Evolutionary conservation across 2,888 invertebrate genomes (phyloP).

Genomic region (Orthonevra nobilis): DNA sequence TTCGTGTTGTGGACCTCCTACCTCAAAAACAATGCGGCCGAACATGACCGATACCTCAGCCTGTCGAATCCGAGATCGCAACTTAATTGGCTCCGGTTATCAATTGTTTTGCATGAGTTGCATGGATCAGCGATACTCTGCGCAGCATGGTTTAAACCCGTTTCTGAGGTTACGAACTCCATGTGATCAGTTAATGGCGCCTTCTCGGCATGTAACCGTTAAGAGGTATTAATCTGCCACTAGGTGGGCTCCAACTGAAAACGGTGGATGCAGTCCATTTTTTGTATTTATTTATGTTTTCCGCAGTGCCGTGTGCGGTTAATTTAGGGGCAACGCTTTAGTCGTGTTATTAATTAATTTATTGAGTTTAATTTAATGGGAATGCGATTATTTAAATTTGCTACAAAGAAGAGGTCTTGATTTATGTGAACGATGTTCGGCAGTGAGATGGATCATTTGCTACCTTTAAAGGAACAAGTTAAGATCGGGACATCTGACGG

Average conservation of each 20-base stretch:
- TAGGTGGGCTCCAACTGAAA: not conserved
- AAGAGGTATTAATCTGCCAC: not conserved
- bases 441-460: not conserved
- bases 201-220: not conserved
- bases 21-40: too few species aligned
- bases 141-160: slow-evolving; percentile 4
- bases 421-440: not conserved
- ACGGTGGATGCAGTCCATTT: slow-evolving; percentile 4
- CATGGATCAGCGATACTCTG: not conserved
- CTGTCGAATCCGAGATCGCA: not conserved
- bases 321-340: not conserved
- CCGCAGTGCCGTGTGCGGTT: slow-evolving; percentile 26
- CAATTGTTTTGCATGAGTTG: slow-evolving; percentile 9
- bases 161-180: not conserved
- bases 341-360: slow-evolving; percentile 29
- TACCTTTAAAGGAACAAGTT: not conserved
- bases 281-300: not conserved
- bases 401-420: not conserved
- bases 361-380: slow-evolving; percentile 25
- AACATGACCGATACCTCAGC: too few species aligned
- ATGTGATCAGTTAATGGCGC: not conserved
- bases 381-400: not conserved
- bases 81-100: slow-evolving; percentile 15
- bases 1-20: too few species aligned
- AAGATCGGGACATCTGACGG: not conserved